A percentile compares a stretch with the other conserved stretches of the same genome.
These are phyloP conservation scores for Porites evermanni DNA, from an alignment of 92 coral and sea anemone species.

Conservation along the genomic window DNA sequence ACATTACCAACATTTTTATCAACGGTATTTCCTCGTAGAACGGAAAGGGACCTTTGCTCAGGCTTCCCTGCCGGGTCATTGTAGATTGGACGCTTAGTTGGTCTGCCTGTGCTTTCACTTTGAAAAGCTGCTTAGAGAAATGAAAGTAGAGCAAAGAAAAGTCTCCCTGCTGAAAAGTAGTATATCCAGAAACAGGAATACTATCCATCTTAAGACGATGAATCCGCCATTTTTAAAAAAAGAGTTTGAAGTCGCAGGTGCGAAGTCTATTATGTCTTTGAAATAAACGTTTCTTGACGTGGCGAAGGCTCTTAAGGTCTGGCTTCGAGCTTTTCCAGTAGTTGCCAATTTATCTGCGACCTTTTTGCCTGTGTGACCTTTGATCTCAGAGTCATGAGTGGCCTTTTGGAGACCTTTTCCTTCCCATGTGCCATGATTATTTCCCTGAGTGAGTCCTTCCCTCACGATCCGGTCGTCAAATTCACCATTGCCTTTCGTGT, in stretches of 20 bases:
- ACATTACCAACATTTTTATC: neutral
- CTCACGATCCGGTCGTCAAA: neutral
- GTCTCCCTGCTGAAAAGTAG: constrained; percentile 32
- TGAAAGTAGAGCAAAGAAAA: neutral
- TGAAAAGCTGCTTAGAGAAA: neutral
- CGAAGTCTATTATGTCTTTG: no score
- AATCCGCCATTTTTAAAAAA: neutral
- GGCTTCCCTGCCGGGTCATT: constrained; percentile 15
- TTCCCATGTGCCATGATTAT: neutral
- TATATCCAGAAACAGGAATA: constrained; percentile 41
- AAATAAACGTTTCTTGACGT: no score
- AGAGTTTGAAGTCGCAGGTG: neutral
- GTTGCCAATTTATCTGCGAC: neutral
- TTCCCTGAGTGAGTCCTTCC: neutral
- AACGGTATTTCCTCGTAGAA: constrained; percentile 28
- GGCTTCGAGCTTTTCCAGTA: neutral
- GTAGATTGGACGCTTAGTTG: neutral
- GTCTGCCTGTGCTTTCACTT: neutral
- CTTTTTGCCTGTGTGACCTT: neutral
- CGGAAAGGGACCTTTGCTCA: constrained; percentile 40
- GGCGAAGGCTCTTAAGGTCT: neutral
- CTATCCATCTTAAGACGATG: neutral
- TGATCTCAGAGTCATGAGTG: neutral
- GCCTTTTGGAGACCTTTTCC: neutral
- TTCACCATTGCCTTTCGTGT: neutral